Conservation (phyloP, 1,140 invertebrate genomes). For the Meteorus sp. region DNA sequence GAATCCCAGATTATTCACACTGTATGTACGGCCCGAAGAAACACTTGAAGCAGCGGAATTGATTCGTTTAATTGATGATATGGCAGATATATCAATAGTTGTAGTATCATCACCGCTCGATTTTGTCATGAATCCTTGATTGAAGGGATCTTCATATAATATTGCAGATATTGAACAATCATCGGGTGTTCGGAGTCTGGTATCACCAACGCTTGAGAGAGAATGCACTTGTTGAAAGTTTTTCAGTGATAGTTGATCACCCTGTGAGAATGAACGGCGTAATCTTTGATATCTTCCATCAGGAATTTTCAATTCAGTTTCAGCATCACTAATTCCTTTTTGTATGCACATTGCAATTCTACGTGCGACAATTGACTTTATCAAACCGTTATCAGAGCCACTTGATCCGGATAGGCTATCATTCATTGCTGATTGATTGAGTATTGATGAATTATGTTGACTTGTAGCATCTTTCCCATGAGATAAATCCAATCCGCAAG, state of each 20-base stretch:
- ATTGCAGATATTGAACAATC: conserved; percentile 24
- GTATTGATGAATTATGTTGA: neutral
- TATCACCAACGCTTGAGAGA: conserved; percentile 22
- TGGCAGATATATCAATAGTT: conserved; percentile 33
- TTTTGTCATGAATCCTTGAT: conserved; percentile 27
- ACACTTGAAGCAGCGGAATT: conserved; percentile 31
- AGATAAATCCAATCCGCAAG: neutral
- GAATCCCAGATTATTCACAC: conserved; percentile 39
- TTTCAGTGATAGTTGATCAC: conserved; percentile 22
- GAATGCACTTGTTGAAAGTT: conserved; percentile 22
- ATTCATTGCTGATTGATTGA: neutral
- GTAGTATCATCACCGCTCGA: conserved; percentile 24
- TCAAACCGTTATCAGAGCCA: conserved; percentile 21
- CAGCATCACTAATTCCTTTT: conserved; percentile 16
- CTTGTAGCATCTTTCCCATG: no score
- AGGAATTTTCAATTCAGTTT: neutral
- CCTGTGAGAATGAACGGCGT: conserved; percentile 39
- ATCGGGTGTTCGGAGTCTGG: neutral
- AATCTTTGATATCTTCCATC: conserved; percentile 12
- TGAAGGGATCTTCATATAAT: conserved; percentile 30
- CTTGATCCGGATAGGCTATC: conserved; percentile 39
- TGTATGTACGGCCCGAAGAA: conserved; percentile 30
- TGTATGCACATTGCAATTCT: conserved; percentile 20
- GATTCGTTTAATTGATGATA: conserved; percentile 34
- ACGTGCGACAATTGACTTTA: conserved; percentile 9